phyloP scores from a whole-genome alignment of 2,888 invertebrate species.

The Papilio protenor region DNA sequence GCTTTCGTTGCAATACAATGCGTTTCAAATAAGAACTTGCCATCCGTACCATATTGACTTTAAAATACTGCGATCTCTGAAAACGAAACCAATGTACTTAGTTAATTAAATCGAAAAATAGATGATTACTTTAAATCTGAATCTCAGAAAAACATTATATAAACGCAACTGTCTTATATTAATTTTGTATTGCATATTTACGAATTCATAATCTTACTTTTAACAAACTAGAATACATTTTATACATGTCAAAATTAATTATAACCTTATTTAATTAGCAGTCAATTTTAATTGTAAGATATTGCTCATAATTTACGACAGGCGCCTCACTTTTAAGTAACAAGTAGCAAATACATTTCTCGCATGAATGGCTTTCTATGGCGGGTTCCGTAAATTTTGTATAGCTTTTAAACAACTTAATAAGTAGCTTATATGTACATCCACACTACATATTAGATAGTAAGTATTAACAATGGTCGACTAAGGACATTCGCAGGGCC shows the following conservation, averaged over 20 bases:
- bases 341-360: neutral
- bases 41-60: neutral
- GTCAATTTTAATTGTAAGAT: neutral
- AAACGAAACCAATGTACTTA: neutral
- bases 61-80: neutral
- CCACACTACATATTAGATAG: neutral
- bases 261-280: neutral
- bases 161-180: neutral
- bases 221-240: too few relatives aligned
- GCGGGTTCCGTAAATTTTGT: too few relatives aligned
- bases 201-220: too few relatives aligned
- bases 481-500: conserved; percentile 8
- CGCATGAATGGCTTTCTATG: neutral
- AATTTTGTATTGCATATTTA: too few relatives aligned
- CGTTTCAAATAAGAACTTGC: neutral
- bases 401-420: too few relatives aligned
- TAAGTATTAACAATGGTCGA: neutral
- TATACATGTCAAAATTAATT: neutral
- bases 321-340: neutral
- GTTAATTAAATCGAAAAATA: too few relatives aligned
- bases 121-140: too few relatives aligned
- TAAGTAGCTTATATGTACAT: too few relatives aligned
- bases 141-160: neutral
- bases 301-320: conserved; percentile 14
- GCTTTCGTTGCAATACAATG: conserved; percentile 3